phyloP scores from a whole-genome alignment of 2,113 vertebrate species.

The Ondatra zibethicus region DNA sequence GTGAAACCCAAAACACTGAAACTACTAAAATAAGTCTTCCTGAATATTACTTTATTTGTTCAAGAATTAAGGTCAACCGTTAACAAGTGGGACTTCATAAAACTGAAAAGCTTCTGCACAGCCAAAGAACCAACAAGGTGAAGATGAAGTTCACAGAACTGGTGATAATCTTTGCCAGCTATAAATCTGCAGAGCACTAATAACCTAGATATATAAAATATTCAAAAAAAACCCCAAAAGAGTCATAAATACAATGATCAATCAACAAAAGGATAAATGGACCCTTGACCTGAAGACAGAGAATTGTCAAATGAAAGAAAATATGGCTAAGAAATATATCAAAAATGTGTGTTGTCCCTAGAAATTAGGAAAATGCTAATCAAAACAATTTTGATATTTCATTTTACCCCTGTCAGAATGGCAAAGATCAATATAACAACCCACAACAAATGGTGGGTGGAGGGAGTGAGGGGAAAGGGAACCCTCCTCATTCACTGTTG shows the following conservation, averaged over 20 bases:
- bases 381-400: not conserved
- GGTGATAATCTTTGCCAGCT: not conserved
- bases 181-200: not conserved
- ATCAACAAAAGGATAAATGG: not conserved
- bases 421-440: not conserved
- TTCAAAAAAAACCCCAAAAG: not conserved
- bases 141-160: not conserved
- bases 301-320: not conserved
- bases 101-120: not conserved
- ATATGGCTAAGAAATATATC: not conserved
- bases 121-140: not conserved
- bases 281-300: not conserved
- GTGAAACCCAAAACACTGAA: not conserved
- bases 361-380: not conserved
- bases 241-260: not conserved
- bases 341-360: not conserved
- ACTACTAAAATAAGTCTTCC: not conserved
- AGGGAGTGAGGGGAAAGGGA: not conserved
- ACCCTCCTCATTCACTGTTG: not conserved
- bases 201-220: not conserved
- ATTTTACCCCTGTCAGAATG: not conserved
- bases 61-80: not conserved
- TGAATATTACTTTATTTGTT: not conserved
- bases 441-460: not conserved
- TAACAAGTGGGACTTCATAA: not conserved